Conservation (phyloP, 2,888 invertebrate species). For the Patella depressa region DNA sequence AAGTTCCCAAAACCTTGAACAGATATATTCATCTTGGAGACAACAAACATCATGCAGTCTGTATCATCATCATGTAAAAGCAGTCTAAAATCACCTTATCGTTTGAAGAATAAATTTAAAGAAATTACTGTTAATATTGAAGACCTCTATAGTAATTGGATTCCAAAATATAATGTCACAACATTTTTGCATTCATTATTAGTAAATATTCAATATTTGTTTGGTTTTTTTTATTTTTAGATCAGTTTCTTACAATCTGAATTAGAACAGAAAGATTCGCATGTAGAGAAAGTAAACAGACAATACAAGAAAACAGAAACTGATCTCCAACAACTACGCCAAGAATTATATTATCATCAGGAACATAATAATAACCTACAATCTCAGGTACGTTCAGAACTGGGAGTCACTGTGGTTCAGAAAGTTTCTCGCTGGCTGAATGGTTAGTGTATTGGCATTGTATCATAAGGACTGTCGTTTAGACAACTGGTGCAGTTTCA, state of each 20-base stretch:
- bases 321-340: slow-evolving; percentile 49
- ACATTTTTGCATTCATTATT: background rate
- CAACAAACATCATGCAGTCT: too few species aligned
- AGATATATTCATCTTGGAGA: too few species aligned
- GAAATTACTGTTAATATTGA: background rate
- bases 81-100: too few species aligned
- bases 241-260: slow-evolving; percentile 47
- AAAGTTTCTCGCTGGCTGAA: too few species aligned
- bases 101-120: too few species aligned
- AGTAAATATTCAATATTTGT: background rate
- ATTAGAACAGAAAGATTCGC: slow-evolving; percentile 52
- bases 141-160: background rate
- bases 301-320: slow-evolving; percentile 52
- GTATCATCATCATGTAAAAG: too few species aligned
- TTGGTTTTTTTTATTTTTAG: slow-evolving; percentile 26
- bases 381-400: slow-evolving; percentile 38
- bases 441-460: too few species aligned
- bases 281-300: slow-evolving; percentile 43
- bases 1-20: too few species aligned
- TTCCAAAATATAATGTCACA: background rate
- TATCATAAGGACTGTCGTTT: too few species aligned
- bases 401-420: too few species aligned
- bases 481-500: too few species aligned
- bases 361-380: slow-evolving; percentile 43
- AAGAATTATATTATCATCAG: slow-evolving; percentile 53